These are phyloP conservation scores for Corvus hawaiiensis DNA, from an alignment of 2,113 vertebrate genomes.

Conservation along the genomic window DNA sequence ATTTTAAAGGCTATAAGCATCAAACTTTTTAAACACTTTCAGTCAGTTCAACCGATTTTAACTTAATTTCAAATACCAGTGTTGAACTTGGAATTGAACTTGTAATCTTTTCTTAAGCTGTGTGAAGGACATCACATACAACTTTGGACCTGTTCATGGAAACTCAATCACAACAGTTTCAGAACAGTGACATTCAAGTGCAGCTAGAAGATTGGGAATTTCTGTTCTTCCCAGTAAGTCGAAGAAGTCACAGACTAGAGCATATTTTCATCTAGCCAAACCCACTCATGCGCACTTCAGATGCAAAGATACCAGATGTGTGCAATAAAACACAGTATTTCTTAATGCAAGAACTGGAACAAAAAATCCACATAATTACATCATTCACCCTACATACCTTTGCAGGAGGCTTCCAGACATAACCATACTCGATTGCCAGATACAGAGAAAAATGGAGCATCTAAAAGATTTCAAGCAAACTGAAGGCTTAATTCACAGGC, in stretches of 20 bases:
- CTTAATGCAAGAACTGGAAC: background rate
- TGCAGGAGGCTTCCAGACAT: constrained; percentile 6
- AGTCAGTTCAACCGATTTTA: background rate
- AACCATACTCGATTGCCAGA: background rate
- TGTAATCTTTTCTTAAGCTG: background rate
- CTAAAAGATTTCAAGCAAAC: background rate
- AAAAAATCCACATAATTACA: background rate
- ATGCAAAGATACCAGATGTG: background rate
- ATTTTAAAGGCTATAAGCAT: constrained; percentile 28
- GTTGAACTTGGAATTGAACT: constrained; percentile 1
- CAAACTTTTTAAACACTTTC: background rate
- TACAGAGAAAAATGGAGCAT: background rate
- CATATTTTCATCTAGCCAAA: background rate
- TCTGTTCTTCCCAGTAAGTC: background rate
- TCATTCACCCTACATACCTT: background rate
- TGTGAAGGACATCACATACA: background rate
- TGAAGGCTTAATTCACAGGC: constrained; percentile 41
- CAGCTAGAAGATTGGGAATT: background rate
- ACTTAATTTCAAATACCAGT: background rate
- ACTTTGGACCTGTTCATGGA: background rate
- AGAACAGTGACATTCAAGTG: constrained; percentile 21
- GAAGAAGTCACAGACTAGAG: constrained; percentile 8
- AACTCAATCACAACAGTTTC: background rate
- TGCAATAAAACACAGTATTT: background rate
- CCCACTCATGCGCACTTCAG: background rate